Percentiles rank a stretch among this genome's conserved stretches.
These are phyloP conservation scores for Eriosoma lanigerum DNA, from an alignment of 1,140 invertebrate genomes.

Conservation along the genomic window DNA sequence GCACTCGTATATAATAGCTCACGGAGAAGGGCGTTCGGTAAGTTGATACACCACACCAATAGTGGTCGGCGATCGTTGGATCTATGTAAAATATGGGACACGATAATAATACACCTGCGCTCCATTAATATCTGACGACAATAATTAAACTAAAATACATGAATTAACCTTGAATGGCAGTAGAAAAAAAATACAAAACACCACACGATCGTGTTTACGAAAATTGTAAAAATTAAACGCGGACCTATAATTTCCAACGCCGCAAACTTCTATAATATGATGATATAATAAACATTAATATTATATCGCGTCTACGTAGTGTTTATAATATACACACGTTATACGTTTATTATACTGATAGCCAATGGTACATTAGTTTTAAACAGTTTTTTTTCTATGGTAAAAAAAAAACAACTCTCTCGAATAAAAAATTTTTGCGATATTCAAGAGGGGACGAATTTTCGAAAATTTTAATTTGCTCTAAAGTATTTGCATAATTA, in stretches of 20 bases:
- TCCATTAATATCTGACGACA: constrained; percentile 16
- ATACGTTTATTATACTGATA: no score
- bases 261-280: not conserved
- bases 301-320: not conserved
- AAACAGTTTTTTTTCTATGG: no score
- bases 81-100: constrained; percentile 5
- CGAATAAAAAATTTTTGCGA: no score
- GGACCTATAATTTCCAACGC: constrained; percentile 4
- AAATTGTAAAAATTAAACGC: constrained; percentile 13
- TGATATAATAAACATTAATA: not conserved
- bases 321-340: not conserved
- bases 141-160: constrained; percentile 25
- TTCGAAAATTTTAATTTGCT: no score
- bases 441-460: no score
- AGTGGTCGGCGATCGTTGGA: not conserved
- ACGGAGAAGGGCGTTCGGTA: constrained; percentile 21
- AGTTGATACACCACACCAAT: not conserved
- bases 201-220: constrained; percentile 24
- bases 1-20: not conserved
- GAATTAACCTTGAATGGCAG: not conserved
- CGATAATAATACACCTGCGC: constrained; percentile 9
- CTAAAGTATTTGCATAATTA: no score
- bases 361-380: no score
- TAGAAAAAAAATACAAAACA: not conserved
- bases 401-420: no score